Conservation (phyloP, 1,140 invertebrate species). For the Leptinotarsa lineolata region DNA sequence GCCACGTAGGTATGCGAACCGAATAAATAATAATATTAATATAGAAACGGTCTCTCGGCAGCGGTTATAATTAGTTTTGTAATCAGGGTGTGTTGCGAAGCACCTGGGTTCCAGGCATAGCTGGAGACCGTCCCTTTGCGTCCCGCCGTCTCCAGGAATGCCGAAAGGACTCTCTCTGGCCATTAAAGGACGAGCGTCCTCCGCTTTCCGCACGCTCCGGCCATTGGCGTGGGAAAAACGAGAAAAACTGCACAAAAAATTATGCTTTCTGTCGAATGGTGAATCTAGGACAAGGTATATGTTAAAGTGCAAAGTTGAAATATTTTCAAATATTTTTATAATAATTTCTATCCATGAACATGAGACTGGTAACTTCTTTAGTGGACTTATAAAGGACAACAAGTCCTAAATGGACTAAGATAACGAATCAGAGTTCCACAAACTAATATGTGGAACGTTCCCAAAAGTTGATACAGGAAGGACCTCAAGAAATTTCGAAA, state of each 20-base stretch:
- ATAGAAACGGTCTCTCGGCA: conserved; percentile 37
- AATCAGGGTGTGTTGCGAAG: conserved; percentile 38
- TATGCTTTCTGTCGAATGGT: no score
- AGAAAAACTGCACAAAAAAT: not conserved
- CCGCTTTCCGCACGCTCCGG: not conserved
- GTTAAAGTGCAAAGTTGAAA: no score
- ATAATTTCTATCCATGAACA: no score
- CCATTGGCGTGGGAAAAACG: not conserved
- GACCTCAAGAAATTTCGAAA: no score
- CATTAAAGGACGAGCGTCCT: not conserved
- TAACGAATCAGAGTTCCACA: no score
- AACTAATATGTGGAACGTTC: no score
- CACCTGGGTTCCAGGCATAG: conserved; percentile 39
- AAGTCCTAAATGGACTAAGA: no score
- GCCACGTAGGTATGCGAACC: not conserved
- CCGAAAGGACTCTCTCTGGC: conserved; percentile 9
- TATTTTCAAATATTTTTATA: no score
- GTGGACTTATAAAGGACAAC: no score
- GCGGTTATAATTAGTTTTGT: conserved; percentile 48
- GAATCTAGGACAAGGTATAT: no score
- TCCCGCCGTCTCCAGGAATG: conserved; percentile 16
- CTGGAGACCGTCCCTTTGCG: not conserved
- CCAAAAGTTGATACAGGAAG: no score
- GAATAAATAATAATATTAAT: conserved; percentile 21
- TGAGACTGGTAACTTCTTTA: no score